A percentile compares a stretch with the other conserved stretches of the same genome.
These are phyloP conservation scores for Temnothorax unifasciatus DNA, from an alignment of 2,888 invertebrate genomes.

Conservation along the genomic window DNA sequence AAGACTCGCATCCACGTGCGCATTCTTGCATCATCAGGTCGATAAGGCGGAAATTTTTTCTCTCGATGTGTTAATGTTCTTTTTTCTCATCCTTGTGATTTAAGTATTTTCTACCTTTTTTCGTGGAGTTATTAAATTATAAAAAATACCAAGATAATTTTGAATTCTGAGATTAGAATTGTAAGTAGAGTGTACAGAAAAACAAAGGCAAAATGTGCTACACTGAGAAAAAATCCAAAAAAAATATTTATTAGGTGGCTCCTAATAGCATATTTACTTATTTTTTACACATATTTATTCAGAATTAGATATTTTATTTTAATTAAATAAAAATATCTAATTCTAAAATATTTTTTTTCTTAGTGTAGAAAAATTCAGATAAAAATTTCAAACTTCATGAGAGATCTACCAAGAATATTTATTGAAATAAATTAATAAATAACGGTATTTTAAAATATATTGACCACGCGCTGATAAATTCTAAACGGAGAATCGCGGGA, in stretches of 20 bases:
- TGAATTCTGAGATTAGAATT: neutral
- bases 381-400: neutral
- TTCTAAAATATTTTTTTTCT: too few relatives aligned
- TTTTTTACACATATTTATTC: too few relatives aligned
- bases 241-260: too few relatives aligned
- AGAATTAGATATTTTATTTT: too few relatives aligned
- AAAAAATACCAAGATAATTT: neutral
- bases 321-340: too few relatives aligned
- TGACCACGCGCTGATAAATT: conserved; percentile 60
- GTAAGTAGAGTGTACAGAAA: neutral
- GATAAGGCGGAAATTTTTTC: conserved; percentile 13
- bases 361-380: neutral
- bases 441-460: conserved; percentile 23
- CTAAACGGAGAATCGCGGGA: conserved; percentile 58
- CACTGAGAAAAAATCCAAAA: too few relatives aligned
- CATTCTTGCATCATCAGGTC: conserved; percentile 1
- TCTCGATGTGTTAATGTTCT: neutral
- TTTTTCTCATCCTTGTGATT: neutral
- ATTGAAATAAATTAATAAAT: neutral
- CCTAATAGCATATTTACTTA: too few relatives aligned
- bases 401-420: neutral
- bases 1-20: conserved; percentile 6
- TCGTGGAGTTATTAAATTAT: neutral
- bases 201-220: neutral
- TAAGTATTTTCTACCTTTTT: neutral